Evolutionary conservation across 2,888 invertebrate species (phyloP), one percentile per base, ranked within the genome.

Genomic region (Corythucha ciliata): DNA sequence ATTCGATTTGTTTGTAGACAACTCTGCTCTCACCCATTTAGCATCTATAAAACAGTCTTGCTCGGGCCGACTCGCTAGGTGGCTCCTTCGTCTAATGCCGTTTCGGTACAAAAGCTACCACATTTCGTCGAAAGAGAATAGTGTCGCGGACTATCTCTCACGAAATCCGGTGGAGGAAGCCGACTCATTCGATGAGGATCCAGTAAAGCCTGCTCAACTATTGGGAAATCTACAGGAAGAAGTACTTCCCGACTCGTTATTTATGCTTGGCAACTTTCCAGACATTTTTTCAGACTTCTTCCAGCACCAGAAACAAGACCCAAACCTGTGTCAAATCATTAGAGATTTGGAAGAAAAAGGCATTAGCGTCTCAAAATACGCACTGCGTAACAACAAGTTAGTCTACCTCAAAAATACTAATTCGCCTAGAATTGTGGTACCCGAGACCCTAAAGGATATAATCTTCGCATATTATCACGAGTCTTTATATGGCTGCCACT

Each of bases 81-180:
- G 47, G 47, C 25, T 47, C 16, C 24, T 47, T 14, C 34, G 29
- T 26, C 24, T 47, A 21, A 24, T 47, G 14, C 20, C 36, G 2
- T 47, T 36, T 16, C 3, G 29, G 24, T 37, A 18, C 16, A 26
- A 36, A 36, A 12, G 20, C 2, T 33, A 44, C 14, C 44, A 44
- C 12, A 33, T 44, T 6, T 29, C 27, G 21, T 27, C 29, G 29
- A 27, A 14, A 20, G 18, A 16, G 10, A 44, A 44, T 16, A 21
- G 29, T 3, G 10, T 44, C 12, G 27, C 44, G 18, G 44, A 44
- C n/a, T 44, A 44, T n/a, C 44, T 44, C 16, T 44, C 44, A 16
- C 16, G 44, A n/a, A 44, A 44, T 29, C 8, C 29, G 29, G 12
- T 10, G 29, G 12, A n/a, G 10, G 12, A 29, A n/a, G 12, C 10